Evolutionary conservation across 64 coral and sea anemone genomes (phyloP), one percentile per base, ranked within the genome.

Genomic region (Pocillopora verrucosa): DNA sequence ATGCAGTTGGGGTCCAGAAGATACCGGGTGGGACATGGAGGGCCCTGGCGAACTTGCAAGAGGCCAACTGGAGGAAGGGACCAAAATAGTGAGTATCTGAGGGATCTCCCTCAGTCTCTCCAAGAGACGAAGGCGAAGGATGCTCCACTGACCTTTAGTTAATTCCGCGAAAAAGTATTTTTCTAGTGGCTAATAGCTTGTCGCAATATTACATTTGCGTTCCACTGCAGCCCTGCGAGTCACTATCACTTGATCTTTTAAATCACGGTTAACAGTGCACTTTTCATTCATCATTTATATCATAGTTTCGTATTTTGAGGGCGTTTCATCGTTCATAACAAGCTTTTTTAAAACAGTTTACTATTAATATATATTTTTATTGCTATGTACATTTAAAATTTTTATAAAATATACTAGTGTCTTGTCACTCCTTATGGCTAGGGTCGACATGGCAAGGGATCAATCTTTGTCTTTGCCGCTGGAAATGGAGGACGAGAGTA

Each of bases 1-100:
- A 17, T 86, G 84, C 58, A 92, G 90, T n/a, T 92, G 90, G 90
- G 90, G 90, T 7, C 90, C 90, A 22, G 81, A 62, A 13, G 90
- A 92, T 35, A 64, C 56, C 15, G 90, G 90, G 20, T 75, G 58
- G 25, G 25, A 35, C n/a, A 59, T 92, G 36, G 90, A 86, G 1
- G 82, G 82, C 58, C 81, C 82, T 36, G 82, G 36, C 20, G 0
- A 68, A 10, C 65, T 86, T 4, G 41, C 82, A 10, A 37, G 34
- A 16, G 76, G 86, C 6, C 74, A 83, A 37, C 36, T 92, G 16
- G 73, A 25, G 36, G 26, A 72, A 51, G 90, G 90, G 11, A 57
- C 84, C 34, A 34, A 59, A 92, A 26, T 34, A 77, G 90, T 92
- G 62, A 76, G 82, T 59, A 17, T 56, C 10, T 60, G 12, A 24